Conservation (phyloP, 2,888 invertebrate species). For the Strigamia transsilvanica region DNA sequence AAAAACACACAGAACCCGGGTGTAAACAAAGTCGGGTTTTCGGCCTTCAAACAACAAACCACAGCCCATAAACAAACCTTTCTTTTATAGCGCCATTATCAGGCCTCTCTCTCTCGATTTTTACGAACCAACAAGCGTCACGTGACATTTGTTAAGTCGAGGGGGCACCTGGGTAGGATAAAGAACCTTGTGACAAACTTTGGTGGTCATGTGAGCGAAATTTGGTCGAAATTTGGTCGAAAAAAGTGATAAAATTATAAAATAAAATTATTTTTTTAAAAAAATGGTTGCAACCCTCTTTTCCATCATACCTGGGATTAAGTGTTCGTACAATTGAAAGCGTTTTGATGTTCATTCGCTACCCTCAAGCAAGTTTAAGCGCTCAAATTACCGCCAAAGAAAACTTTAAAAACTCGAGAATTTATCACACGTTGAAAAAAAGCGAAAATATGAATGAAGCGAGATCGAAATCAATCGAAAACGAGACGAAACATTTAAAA, state of each 20-base stretch:
- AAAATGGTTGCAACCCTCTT: constrained; percentile 2
- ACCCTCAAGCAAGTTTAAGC: constrained; percentile 19
- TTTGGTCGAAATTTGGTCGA: too few species aligned
- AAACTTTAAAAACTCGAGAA: not conserved
- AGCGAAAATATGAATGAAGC: not conserved
- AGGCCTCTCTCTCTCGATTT: too few species aligned
- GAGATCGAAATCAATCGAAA: not conserved
- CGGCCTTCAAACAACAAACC: too few species aligned
- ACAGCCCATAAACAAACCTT: too few species aligned
- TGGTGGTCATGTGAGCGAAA: too few species aligned
- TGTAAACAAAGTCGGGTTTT: too few species aligned
- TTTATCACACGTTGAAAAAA: not conserved
- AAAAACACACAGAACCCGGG: not conserved
- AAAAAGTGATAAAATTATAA: not conserved
- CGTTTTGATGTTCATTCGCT: constrained; percentile 49
- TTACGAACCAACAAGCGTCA: too few species aligned
- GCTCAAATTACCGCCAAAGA: constrained; percentile 47
- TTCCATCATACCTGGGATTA: constrained; percentile 33
- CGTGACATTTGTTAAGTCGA: too few species aligned
- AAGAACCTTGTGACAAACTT: too few species aligned
- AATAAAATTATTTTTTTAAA: too few species aligned
- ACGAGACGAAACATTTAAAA: not conserved
- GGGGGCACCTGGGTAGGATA: too few species aligned
- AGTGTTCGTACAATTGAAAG: constrained; percentile 40
- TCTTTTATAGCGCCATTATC: too few species aligned